Evolutionary conservation across 2,888 invertebrate species (phyloP), one percentile per base, ranked within the genome.

Genomic region (Cosmia pyralina): DNA sequence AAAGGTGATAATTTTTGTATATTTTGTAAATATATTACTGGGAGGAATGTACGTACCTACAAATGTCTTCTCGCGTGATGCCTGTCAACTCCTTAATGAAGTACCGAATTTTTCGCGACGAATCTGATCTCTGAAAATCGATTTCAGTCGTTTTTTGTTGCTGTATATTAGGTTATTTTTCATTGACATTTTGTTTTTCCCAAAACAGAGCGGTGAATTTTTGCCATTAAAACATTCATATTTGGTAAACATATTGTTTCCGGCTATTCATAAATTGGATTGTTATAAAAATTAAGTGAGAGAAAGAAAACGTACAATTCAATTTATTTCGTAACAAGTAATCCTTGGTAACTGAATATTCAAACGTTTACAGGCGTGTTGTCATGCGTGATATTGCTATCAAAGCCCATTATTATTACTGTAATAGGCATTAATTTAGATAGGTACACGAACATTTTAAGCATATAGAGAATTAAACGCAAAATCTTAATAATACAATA

Each of bases 1-100:
- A 87, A 89, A 38, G 86, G 75, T 79, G 77, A 84, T 88, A 88
- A 88, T 79, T 83, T 86, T 82, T 63, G 64, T 71, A 72, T 73
- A 66, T 80, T 79, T 77, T 68, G 48, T 62, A 58, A n/a, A 62
- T 60, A 72, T 52, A 72, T 52, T 41, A 48, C 62, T 19, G n/a
- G 19, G 38, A 66, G 57, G 28, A 80, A 53, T 65, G 46, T 69
- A 22, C 22, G 11, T 8, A 22, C 22, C 11, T 6, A 10, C 34
- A 57, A 48, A 57, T 48, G 44, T 8, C n/a, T 34, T 46, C n/a
- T 65, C 17, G 57, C 34, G 13, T 22, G 41, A 55, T 48, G 28
- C 44, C 53, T 67, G 48, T 73, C 62, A 68, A 65, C 65, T 22
- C 22, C 17, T n/a, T 66, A 58, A 67, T 63, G 48, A 79, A 41